Base-by-base conservation (phyloP, 2,888 invertebrate genomes). In the Dichetophora obliterata region DNA sequence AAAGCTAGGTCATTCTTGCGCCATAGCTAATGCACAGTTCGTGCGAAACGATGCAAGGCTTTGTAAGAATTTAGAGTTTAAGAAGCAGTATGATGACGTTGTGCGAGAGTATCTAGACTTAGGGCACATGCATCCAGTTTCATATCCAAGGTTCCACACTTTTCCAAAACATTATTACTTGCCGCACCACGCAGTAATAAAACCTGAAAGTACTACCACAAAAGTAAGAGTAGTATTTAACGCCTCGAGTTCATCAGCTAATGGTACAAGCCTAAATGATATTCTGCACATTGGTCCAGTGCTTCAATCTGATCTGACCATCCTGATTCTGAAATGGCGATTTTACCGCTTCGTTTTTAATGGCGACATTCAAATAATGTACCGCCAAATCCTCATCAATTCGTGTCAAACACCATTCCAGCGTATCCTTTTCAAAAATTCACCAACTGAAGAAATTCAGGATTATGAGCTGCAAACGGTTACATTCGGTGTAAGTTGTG, bases 211-310 rank as follows among this genome's bases (percentile, higher is more conserved):
- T 31, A 31, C 3, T 3, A 31, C 31, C 3, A 31, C 31, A 31
- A 31, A 31, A 5, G 3, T 31, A 3, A 3, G 31, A 4, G 31
- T 4, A 4, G 31, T 31, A 3, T 31, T 31, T 31, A 31, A 31
- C 5, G 31, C 31, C 5, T 31, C 31, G 3, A 4, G 31, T 5
- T 5, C 69, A 69, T 34, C 76, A 19, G 50, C 69, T 1, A 66
- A n/a, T n/a, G n/a, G n/a, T n/a, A n/a, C n/a, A 69, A 78, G 70
- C 3, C 43, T 78, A 0, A 78, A 80, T 22, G 73, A 77, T n/a
- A 27, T 24, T 5, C 19, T 78, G 54, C 19, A 43, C 31, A 31
- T 31, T 9, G 76, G 68, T 11, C 59, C 80, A 0, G 74, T 72
- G 5, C 61, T 79, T 19, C 70, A 70, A n/a, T 27, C 57, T 3